Evolutionary conservation across 2,113 vertebrate species (phyloP).

Genomic region (Egretta garzetta): DNA sequence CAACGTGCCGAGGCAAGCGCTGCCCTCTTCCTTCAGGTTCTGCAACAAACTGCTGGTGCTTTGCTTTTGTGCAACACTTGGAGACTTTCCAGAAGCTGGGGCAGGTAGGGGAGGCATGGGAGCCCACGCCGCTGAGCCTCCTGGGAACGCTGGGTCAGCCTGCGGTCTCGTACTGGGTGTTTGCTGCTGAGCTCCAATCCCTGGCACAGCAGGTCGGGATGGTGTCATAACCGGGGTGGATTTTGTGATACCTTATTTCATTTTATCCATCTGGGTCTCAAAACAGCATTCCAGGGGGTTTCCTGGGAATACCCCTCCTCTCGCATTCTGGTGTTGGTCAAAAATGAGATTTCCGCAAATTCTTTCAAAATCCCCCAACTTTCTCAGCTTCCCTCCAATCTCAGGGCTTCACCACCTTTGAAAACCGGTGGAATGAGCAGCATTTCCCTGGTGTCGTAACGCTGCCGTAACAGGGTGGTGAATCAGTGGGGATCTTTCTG

Average conservation of each 20-base stretch:
- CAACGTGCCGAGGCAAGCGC: not conserved
- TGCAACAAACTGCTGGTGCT: not conserved
- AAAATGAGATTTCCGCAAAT: not conserved
- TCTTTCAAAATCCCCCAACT: not conserved
- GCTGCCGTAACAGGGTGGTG: not conserved
- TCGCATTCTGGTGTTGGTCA: rapidly evolving
- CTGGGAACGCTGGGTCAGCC: not conserved
- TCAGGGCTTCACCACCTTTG: not conserved
- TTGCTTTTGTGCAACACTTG: slow-evolving; percentile 36
- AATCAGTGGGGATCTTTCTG: slow-evolving; percentile 12
- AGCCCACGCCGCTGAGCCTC: rapidly evolving
- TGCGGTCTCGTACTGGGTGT: rapidly evolving
- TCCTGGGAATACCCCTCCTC: not conserved
- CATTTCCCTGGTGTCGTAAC: not conserved
- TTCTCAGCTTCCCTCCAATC: not conserved
- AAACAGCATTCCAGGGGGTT: not conserved
- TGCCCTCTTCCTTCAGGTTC: slow-evolving; percentile 28
- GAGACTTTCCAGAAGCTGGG: not conserved
- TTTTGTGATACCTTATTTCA: not conserved
- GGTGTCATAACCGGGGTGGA: not conserved
- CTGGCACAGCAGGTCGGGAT: rapidly evolving
- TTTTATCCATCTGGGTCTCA: rapidly evolving
- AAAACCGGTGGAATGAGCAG: not conserved
- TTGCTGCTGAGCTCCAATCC: not conserved
- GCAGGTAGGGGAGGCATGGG: not conserved